Percentiles rank a stretch among this genome's conserved stretches.
Evolutionary conservation across 2,797 vertebrate genomes (phyloP).

Genomic region (Falco naumanni): DNA sequence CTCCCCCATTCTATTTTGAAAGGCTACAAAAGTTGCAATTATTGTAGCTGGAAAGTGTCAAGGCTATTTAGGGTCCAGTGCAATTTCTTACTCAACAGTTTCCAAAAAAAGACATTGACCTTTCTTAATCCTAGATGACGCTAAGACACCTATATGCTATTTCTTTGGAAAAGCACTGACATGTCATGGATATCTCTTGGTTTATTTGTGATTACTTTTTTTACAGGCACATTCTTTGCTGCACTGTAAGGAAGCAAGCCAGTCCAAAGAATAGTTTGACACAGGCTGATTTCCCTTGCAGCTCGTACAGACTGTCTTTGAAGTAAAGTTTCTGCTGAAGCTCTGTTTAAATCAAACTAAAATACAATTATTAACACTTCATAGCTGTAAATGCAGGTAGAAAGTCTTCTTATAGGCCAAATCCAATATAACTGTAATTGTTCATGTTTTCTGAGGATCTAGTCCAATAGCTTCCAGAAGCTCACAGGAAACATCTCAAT

Average conservation of each 20-base stretch:
- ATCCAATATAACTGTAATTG: not conserved
- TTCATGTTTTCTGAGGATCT: not conserved
- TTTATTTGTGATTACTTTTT: not conserved
- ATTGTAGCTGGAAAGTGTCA: not conserved
- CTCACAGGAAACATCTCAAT: not conserved
- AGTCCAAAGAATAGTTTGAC: not conserved
- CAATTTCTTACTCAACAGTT: not conserved
- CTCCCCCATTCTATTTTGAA: not conserved
- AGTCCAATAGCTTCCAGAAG: not conserved
- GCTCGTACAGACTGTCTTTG: not conserved
- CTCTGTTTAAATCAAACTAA: not conserved
- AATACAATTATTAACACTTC: not conserved
- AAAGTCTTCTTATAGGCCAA: not conserved
- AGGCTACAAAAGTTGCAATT: not conserved
- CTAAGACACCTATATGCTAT: not conserved
- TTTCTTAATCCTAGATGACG: not conserved
- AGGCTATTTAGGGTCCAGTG: not conserved
- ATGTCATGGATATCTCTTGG: not conserved
- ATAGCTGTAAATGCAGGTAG: not conserved
- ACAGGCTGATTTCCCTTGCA: not conserved
- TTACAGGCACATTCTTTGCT: not conserved
- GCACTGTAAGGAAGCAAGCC: not conserved
- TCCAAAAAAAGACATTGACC: not conserved
- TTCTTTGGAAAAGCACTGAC: not conserved
- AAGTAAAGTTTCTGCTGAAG: not conserved